A percentile compares a stretch with the other conserved stretches of the same genome.
Conservation (phyloP, 1,140 invertebrate species). For the Aphelenchoides besseyi region DNA sequence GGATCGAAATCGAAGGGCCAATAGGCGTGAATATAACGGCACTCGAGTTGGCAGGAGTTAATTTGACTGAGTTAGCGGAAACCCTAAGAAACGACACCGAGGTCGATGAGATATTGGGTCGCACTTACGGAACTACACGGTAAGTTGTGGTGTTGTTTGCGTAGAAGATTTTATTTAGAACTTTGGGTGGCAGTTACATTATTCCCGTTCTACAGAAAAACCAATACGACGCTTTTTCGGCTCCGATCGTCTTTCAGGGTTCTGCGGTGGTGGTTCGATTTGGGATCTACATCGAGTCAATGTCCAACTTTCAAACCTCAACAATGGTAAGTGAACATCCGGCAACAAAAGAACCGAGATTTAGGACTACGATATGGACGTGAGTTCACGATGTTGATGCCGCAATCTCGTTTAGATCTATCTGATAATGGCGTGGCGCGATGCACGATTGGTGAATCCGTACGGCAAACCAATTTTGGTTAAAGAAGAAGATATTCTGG, state of each 20-base stretch:
- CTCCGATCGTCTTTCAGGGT: constrained; percentile 61
- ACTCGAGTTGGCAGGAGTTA: constrained; percentile 56
- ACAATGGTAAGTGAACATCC: constrained; percentile 56
- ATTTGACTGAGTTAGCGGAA: constrained; percentile 60
- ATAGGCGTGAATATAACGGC: constrained; percentile 62
- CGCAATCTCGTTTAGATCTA: too few species aligned
- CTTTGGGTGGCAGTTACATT: constrained; percentile 59
- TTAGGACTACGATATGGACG: constrained; percentile 62
- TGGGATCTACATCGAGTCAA: constrained; percentile 61
- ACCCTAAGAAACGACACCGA: constrained; percentile 61
- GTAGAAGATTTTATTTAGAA: constrained; percentile 35
- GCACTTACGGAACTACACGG: constrained; percentile 52
- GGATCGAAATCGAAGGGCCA: constrained; percentile 60
- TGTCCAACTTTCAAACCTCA: constrained; percentile 62
- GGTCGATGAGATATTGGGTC: constrained; percentile 56
- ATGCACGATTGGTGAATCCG: constrained; percentile 57
- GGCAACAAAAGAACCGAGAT: too few species aligned
- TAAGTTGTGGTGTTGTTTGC: constrained; percentile 18
- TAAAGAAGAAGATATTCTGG: constrained; percentile 59
- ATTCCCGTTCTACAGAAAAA: constrained; percentile 59
- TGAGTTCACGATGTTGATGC: too few species aligned
- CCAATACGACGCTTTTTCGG: constrained; percentile 60
- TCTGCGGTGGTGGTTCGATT: constrained; percentile 57
- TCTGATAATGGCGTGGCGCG: constrained; percentile 58
- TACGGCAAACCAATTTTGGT: constrained; percentile 62